phyloP scores from a whole-genome alignment of 2,797 vertebrate species.

The Onychomys leucogaster region DNA sequence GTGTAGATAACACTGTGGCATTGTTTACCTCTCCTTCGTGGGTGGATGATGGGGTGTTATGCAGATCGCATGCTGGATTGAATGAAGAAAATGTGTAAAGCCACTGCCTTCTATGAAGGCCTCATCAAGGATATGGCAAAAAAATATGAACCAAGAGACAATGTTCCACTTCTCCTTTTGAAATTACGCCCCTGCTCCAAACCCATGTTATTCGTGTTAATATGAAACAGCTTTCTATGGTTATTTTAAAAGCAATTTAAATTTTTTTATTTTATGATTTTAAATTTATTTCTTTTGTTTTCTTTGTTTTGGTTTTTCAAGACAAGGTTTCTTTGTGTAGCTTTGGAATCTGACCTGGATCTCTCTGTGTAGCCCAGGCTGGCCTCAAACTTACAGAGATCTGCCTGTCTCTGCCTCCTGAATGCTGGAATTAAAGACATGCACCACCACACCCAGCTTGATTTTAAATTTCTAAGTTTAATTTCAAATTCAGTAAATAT shows the following conservation, averaged over 20 bases:
- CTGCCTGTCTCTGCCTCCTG: neutral
- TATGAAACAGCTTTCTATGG: neutral
- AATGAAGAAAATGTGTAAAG: conserved; percentile 13
- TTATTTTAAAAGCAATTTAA: conserved; percentile 32
- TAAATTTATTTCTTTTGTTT: neutral
- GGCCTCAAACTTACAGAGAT: neutral
- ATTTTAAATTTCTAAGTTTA: neutral
- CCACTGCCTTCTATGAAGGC: conserved; percentile 15
- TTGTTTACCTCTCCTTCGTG: neutral
- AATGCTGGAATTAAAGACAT: neutral
- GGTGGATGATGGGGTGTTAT: neutral
- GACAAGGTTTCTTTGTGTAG: neutral
- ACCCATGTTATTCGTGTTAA: conserved; percentile 8
- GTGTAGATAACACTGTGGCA: neutral
- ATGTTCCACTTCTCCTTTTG: neutral
- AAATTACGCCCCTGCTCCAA: neutral
- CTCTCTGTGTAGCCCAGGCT: neutral
- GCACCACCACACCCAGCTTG: neutral
- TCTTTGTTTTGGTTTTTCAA: neutral
- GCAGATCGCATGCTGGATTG: neutral
- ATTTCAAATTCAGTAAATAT: neutral
- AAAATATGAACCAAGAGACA: neutral
- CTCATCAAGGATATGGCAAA: neutral
- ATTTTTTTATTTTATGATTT: neutral
- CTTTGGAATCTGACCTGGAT: neutral